Conservation (phyloP, 2,113 vertebrate genomes). For the Tetrax tetrax region DNA sequence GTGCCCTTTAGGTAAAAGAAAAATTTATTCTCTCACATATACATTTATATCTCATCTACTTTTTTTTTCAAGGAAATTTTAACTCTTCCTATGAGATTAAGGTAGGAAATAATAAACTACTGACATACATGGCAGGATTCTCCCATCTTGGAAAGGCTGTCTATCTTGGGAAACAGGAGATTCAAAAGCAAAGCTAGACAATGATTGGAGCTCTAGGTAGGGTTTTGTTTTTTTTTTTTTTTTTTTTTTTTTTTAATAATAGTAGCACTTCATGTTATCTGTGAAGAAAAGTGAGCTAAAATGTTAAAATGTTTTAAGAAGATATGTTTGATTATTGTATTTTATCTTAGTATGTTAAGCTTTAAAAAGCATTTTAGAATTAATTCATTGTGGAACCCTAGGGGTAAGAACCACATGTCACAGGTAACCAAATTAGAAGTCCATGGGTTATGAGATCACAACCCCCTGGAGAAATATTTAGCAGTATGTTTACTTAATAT, state of each 20-base stretch:
- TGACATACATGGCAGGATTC: neutral
- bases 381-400: conserved; percentile 64
- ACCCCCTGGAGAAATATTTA: conserved; percentile 78
- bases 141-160: neutral
- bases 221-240: too few relatives aligned
- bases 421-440: conserved; percentile 81
- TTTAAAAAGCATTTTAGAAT: conserved; percentile 61
- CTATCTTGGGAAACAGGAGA: neutral
- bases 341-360: conserved; percentile 33
- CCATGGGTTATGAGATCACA: conserved; percentile 79
- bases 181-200: neutral
- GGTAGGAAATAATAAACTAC: conserved; percentile 38
- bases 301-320: neutral
- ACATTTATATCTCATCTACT: conserved; percentile 55
- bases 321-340: neutral
- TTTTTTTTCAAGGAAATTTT: conserved; percentile 12
- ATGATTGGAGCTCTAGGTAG: neutral
- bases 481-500: conserved; percentile 83
- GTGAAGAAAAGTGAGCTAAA: neutral
- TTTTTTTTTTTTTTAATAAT: too few relatives aligned
- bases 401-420: conserved; percentile 68
- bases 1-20: conserved; percentile 65
- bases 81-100: conserved; percentile 18
- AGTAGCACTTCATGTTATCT: neutral
- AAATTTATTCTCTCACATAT: conserved; percentile 70